These are phyloP conservation scores for Ganaspis sp. DNA, from an alignment of 1,140 invertebrate species.

Conservation along the genomic window DNA sequence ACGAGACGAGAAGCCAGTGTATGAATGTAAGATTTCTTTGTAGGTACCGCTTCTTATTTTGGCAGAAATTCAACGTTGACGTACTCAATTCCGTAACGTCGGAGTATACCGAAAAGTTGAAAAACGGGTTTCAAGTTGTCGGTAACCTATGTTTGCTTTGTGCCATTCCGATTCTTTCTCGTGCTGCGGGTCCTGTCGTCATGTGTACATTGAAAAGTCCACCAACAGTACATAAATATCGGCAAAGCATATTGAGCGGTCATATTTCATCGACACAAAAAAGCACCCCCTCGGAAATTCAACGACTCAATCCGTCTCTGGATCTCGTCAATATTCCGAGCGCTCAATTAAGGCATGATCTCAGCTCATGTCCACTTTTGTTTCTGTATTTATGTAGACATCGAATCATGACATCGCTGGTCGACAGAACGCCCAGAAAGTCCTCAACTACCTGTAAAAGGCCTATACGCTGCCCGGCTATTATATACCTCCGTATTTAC, in stretches of 20 bases:
- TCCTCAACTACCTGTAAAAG: constrained; percentile 1
- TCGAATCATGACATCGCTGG: neutral
- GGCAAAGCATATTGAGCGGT: constrained; percentile 55
- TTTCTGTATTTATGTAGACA: neutral
- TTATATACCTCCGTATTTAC: neutral
- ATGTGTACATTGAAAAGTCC: neutral
- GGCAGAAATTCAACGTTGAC: neutral
- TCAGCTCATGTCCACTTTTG: constrained; percentile 54
- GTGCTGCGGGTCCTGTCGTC: neutral
- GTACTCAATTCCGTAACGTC: no score
- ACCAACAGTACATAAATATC: constrained; percentile 63
- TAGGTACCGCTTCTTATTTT: neutral
- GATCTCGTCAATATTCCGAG: constrained; percentile 45
- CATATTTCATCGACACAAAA: constrained; percentile 64
- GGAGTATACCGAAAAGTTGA: neutral
- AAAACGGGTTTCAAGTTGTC: neutral
- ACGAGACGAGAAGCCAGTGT: no score
- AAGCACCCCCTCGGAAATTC: constrained; percentile 61
- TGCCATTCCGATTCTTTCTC: neutral
- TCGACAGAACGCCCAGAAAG: neutral
- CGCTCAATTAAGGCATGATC: constrained; percentile 64
- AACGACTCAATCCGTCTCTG: constrained; percentile 67
- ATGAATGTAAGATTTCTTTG: neutral
- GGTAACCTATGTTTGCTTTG: constrained; percentile 5
- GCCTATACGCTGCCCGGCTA: neutral